Percentiles rank a stretch among this genome's conserved stretches.
Conservation (phyloP, 2,888 invertebrate genomes). For the Rhogogaster chlorosoma region DNA sequence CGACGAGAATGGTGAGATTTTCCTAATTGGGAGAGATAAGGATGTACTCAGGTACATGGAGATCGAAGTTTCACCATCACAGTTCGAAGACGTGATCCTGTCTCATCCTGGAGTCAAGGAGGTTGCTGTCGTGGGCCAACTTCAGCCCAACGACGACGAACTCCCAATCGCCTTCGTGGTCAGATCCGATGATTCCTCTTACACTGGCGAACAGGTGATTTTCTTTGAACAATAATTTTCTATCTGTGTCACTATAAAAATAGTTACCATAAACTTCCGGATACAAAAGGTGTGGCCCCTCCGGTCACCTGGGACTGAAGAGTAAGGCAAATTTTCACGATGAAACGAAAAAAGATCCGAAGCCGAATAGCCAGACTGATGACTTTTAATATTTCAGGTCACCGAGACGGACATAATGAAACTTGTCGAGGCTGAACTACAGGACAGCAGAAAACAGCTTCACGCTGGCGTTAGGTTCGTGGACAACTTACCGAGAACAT, state of each 20-base stretch:
- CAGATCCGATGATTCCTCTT: background rate
- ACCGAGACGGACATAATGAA: slow-evolving; percentile 38
- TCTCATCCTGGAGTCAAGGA: slow-evolving; percentile 68
- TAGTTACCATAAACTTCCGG: no score
- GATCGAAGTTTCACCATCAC: slow-evolving; percentile 68
- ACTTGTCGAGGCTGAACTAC: slow-evolving; percentile 22
- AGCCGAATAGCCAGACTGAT: background rate
- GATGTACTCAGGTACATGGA: slow-evolving; percentile 71
- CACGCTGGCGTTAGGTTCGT: slow-evolving; percentile 29
- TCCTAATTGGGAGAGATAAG: slow-evolving; percentile 70
- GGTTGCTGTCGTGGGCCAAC: slow-evolving; percentile 68
- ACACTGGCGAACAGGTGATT: background rate
- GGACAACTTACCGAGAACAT: slow-evolving; percentile 24
- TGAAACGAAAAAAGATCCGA: no score
- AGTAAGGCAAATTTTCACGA: no score
- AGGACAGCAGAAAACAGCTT: slow-evolving; percentile 15
- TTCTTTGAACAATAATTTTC: no score
- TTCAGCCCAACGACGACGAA: slow-evolving; percentile 66
- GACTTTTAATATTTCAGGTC: background rate
- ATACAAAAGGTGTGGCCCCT: no score
- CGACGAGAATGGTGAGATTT: slow-evolving; percentile 68
- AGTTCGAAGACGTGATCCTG: slow-evolving; percentile 67
- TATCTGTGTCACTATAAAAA: no score
- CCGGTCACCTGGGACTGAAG: no score
- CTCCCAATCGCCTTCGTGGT: slow-evolving; percentile 71